Evolutionary conservation across 30 jellyfish, hydroid and myxozoan genomes (phyloP).

Genomic region (Hydractinia symbiolongicarpus): DNA sequence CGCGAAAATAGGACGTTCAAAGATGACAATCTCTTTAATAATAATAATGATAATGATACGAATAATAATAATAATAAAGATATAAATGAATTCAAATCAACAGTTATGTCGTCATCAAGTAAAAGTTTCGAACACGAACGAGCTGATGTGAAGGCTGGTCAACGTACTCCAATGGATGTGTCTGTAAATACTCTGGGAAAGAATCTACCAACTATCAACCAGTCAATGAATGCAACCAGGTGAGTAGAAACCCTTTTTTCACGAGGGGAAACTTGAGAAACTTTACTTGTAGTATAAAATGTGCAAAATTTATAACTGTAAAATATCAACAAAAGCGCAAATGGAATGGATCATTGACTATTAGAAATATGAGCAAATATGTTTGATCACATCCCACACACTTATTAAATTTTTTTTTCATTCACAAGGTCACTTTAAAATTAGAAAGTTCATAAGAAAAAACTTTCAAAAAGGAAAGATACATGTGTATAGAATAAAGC

Average conservation of each 20-base stretch:
- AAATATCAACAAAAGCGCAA: too few relatives aligned
- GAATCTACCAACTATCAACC: constrained; percentile 56
- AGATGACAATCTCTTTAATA: background rate
- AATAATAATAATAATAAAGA: background rate
- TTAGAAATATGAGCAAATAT: too few relatives aligned
- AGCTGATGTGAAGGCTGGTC: constrained; percentile 59
- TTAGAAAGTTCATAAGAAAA: too few relatives aligned
- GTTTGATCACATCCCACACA: too few relatives aligned
- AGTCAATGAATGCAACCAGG: background rate
- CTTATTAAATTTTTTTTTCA: too few relatives aligned
- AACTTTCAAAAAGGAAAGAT: too few relatives aligned
- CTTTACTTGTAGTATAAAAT: too few relatives aligned
- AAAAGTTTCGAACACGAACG: constrained; percentile 15
- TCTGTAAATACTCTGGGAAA: constrained; percentile 64
- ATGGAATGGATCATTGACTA: too few relatives aligned
- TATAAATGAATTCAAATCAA: too few relatives aligned
- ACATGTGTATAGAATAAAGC: too few relatives aligned
- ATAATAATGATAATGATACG: background rate
- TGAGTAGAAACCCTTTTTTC: background rate
- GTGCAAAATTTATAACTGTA: too few relatives aligned
- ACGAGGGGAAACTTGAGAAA: background rate
- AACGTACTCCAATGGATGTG: constrained; percentile 57
- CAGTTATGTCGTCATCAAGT: background rate
- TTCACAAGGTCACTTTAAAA: too few relatives aligned
- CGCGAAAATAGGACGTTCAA: background rate